Evolutionary conservation across 2,113 vertebrate genomes (phyloP).

Genomic region (Sorex araneus): DNA sequence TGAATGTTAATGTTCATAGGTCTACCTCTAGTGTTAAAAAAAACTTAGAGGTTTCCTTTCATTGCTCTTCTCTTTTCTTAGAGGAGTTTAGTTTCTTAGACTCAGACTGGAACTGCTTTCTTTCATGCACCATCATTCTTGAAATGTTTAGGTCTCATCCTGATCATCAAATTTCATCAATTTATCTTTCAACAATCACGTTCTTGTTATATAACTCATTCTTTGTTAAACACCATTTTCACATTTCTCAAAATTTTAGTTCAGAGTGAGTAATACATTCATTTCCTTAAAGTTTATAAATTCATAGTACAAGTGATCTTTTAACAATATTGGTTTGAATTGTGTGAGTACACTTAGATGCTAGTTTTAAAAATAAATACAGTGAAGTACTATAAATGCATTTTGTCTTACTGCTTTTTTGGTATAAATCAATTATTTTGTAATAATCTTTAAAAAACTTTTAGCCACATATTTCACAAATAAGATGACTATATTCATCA

Average conservation of each 20-base stretch:
- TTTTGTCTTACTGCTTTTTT: too few relatives aligned
- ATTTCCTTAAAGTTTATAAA: not conserved
- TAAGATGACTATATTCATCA: too few relatives aligned
- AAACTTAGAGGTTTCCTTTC: not conserved
- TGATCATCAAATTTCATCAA: not conserved
- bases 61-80: not conserved
- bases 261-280: not conserved
- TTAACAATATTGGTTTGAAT: not conserved
- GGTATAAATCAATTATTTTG: too few relatives aligned
- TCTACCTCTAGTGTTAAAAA: not conserved
- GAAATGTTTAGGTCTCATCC: not conserved
- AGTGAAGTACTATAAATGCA: too few relatives aligned
- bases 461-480: too few relatives aligned
- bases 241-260: not conserved
- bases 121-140: not conserved
- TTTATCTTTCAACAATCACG: not conserved
- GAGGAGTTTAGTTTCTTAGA: not conserved
- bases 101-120: not conserved
- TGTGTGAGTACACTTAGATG: not conserved
- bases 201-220: not conserved
- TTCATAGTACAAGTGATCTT: not conserved
- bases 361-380: not conserved
- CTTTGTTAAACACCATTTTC: not conserved
- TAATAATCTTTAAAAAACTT: too few relatives aligned
- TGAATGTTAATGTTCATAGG: fast-evolving